Evolutionary conservation across 2,888 invertebrate species (phyloP), one percentile per base, ranked within the genome.

Genomic region (Nomada fucata): DNA sequence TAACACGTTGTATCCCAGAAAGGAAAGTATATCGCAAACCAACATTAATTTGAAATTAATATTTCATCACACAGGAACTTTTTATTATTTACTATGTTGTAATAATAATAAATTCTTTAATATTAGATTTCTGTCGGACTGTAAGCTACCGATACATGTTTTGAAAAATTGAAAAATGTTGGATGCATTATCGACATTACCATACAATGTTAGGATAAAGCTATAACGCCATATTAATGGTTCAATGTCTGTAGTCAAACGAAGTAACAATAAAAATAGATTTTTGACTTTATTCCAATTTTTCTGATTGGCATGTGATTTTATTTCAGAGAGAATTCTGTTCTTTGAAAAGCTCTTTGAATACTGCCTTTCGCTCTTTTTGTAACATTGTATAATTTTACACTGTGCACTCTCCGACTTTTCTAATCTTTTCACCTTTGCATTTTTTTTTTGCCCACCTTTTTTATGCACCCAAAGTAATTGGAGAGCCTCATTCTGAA

Each of bases 151-250:
- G 23, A 84, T 53, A 47, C 84, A 85, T 23, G 61, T 59, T 42
- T 67, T 57, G n/a, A 85, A 70, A 63, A 85, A 78, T 52, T 72
- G 47, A 13, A 61, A 53, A 44, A 81, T 26, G 57, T 80, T 74
- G 44, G 55, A 65, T 64, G 72, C 23, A 36, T 61, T 73, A 57
- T 81, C 61, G 4, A 64, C 15, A n/a, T 78, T 63, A 55, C 84
- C 55, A 36, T 81, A 84, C 23, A 85, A 67, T 42, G 72, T 50
- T 59, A 81, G 55, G 36, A 78, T 78, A 15, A 85, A 76, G 50
- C 42, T 42, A 23, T 84, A 84, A 42, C 84, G 84, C 84, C 84
- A 85, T 50, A 85, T 59, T 23, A 85, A 70, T 42, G 81, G 81
- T 61, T 85, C 84, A 29, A 85, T 53, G 3, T 81, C 72, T 23